These are phyloP conservation scores for Lacerta agilis DNA, from an alignment of 2,797 vertebrate genomes.

Conservation along the genomic window DNA sequence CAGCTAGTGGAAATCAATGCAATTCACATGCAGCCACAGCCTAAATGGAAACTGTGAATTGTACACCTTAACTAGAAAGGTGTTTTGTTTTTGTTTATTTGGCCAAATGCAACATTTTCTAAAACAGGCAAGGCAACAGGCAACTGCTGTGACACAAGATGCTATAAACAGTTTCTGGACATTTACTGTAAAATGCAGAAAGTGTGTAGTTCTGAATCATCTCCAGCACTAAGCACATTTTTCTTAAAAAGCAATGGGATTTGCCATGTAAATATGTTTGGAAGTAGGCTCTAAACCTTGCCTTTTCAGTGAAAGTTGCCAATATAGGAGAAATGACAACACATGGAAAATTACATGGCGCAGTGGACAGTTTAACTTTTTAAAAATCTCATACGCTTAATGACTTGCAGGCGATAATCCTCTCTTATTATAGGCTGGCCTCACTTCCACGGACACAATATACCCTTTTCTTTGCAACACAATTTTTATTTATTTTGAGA, in stretches of 20 bases:
- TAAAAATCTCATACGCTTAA: background rate
- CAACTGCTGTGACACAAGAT: conserved; percentile 10
- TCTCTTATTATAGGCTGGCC: background rate
- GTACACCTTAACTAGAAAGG: conserved; percentile 38
- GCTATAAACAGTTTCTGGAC: conserved; percentile 45
- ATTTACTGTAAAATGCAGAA: conserved; percentile 33
- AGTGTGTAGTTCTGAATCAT: conserved; percentile 10
- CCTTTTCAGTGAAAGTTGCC: background rate
- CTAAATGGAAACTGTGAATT: conserved; percentile 27
- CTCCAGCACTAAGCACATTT: background rate
- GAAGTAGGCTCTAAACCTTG: background rate
- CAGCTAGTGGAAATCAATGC: conserved; percentile 39
- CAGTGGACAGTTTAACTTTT: background rate
- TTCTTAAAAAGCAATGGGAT: background rate
- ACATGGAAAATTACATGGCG: background rate
- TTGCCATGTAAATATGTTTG: background rate
- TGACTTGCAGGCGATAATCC: background rate
- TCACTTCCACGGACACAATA: background rate
- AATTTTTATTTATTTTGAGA: background rate
- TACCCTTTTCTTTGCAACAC: background rate
- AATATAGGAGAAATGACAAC: background rate
- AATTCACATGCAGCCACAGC: background rate
- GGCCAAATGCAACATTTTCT: background rate
- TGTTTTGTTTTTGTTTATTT: background rate
- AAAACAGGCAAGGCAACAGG: background rate